A percentile compares a stretch with the other conserved stretches of the same genome.
These are phyloP conservation scores for Cephonodes hylas DNA, from an alignment of 2,888 invertebrate species.

Conservation along the genomic window DNA sequence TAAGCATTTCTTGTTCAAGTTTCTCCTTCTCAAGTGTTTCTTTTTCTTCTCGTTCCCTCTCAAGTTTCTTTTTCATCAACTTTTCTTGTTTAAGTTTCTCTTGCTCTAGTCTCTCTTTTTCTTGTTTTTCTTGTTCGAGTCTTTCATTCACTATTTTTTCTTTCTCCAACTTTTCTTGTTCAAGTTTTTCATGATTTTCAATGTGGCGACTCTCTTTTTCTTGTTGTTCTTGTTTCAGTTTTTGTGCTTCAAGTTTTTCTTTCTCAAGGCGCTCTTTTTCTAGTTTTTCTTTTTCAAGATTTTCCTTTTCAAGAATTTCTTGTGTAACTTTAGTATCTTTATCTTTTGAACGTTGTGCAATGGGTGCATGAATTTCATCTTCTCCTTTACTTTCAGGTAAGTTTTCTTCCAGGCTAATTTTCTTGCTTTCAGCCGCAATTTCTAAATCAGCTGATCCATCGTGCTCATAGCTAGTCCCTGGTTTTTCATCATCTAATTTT, in stretches of 20 bases:
- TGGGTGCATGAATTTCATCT: too few relatives aligned
- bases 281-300: slow-evolving; percentile 14
- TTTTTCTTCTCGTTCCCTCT: too few relatives aligned
- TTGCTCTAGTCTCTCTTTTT: slow-evolving; percentile 16
- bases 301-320: neutral
- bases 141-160: slow-evolving; percentile 10
- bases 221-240: slow-evolving; percentile 9
- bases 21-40: too few relatives aligned
- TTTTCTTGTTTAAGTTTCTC: slow-evolving; percentile 15
- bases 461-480: neutral
- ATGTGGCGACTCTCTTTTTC: slow-evolving; percentile 10
- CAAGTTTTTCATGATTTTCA: too few relatives aligned
- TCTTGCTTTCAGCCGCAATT: neutral
- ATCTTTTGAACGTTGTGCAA: slow-evolving; percentile 7
- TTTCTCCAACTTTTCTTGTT: too few relatives aligned
- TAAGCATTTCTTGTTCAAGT: too few relatives aligned
- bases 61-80: too few relatives aligned
- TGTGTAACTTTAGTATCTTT: slow-evolving; percentile 18
- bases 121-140: slow-evolving; percentile 17
- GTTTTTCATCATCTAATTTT: neutral
- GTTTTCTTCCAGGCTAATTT: too few relatives aligned
- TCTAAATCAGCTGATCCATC: neutral
- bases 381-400: too few relatives aligned
- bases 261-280: too few relatives aligned
- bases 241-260: too few relatives aligned